These are phyloP conservation scores for Jaculus jaculus DNA, from an alignment of 2,113 vertebrate genomes.

Conservation along the genomic window DNA sequence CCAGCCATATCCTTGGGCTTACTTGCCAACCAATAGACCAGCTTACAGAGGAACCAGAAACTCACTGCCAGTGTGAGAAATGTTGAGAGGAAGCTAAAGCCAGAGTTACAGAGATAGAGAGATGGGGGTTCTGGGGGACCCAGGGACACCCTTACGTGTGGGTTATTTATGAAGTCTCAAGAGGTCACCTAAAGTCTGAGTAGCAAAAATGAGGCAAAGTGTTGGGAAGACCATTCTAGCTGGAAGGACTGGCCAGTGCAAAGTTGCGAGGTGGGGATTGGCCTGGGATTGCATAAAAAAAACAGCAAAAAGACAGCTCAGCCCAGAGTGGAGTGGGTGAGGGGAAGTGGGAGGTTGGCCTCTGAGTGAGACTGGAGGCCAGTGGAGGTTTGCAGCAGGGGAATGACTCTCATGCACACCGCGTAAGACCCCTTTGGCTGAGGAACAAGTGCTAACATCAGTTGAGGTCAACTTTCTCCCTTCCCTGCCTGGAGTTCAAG, in stretches of 20 bases:
- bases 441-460: not conserved
- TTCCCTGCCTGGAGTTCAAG: not conserved
- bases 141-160: not conserved
- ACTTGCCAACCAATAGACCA: not conserved
- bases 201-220: not conserved
- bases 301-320: not conserved
- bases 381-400: not conserved
- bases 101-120: not conserved
- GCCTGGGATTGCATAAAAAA: not conserved
- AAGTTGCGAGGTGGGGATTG: not conserved
- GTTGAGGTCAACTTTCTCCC: not conserved
- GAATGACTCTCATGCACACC: not conserved
- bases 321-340: not conserved
- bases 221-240: not conserved
- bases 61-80: not conserved
- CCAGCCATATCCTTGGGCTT: not conserved
- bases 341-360: not conserved
- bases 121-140: not conserved
- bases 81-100: not conserved
- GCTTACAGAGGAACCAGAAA: not conserved
- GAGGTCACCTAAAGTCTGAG: not conserved
- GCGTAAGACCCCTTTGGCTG: not conserved
- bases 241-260: not conserved
- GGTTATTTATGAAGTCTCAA: not conserved
- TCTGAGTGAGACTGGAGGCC: not conserved